phyloP scores from a whole-genome alignment of 1,140 invertebrate species.

The Octopus bimaculoides region DNA sequence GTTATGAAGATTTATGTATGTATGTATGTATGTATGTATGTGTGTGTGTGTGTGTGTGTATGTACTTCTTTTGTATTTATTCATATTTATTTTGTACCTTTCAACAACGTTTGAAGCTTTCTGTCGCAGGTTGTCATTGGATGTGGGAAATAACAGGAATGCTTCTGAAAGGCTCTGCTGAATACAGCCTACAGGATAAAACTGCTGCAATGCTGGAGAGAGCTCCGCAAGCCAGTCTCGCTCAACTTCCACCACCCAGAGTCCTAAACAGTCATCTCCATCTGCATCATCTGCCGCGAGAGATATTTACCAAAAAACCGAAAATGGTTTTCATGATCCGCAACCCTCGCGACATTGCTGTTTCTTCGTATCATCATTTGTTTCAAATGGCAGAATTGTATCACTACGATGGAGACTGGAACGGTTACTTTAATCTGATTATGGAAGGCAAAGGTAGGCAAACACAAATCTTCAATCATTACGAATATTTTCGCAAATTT shows the following conservation, averaged over 20 bases:
- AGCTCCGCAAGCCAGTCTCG: constrained; percentile 13
- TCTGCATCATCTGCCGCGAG: constrained; percentile 19
- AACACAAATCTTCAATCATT: too few relatives aligned
- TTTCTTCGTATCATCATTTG: constrained; percentile 25
- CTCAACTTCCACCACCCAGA: constrained; percentile 24
- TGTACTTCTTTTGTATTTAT: too few relatives aligned
- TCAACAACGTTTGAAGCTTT: too few relatives aligned
- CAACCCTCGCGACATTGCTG: constrained; percentile 27
- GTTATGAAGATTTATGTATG: too few relatives aligned
- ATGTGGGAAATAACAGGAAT: constrained; percentile 30
- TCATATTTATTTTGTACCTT: too few relatives aligned
- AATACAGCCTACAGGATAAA: constrained; percentile 21
- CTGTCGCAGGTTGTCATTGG: constrained; percentile 32
- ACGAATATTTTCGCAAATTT: too few relatives aligned
- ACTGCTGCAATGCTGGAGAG: constrained; percentile 23
- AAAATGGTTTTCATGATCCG: constrained; percentile 22
- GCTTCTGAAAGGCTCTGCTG: constrained; percentile 24
- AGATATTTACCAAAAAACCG: constrained; percentile 15
- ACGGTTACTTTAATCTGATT: constrained; percentile 22
- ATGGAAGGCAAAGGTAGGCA: constrained; percentile 20
- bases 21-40: too few relatives aligned
- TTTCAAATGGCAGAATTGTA: constrained; percentile 15
- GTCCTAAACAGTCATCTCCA: constrained; percentile 30
- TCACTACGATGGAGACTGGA: constrained; percentile 21
- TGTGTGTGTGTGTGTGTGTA: too few relatives aligned